phyloP scores from a whole-genome alignment of 1,140 invertebrate species.

The Atta cephalotes region DNA sequence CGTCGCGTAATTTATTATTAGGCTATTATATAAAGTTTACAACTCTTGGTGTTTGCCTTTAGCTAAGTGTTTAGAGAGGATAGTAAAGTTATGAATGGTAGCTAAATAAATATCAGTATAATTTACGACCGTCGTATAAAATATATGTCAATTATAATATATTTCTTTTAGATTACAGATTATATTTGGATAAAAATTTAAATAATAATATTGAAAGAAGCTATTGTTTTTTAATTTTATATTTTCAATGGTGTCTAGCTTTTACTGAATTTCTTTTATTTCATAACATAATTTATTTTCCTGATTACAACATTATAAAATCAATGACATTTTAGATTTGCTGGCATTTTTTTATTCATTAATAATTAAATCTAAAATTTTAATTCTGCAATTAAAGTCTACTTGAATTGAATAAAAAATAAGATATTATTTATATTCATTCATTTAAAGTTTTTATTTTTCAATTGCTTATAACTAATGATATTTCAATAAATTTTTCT shows the following conservation, averaged over 20 bases:
- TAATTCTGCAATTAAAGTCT: background rate
- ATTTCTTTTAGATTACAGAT: slow-evolving; percentile 2
- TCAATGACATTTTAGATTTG: too few species aligned
- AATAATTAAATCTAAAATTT: background rate
- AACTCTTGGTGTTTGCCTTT: slow-evolving; percentile 20
- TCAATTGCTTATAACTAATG: background rate
- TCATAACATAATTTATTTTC: too few species aligned
- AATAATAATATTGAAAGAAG: background rate
- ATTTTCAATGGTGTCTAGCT: too few species aligned
- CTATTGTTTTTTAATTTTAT: background rate
- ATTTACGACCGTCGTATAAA: background rate
- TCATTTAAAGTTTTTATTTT: background rate
- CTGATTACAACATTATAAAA: too few species aligned
- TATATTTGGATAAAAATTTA: background rate
- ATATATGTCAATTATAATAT: background rate
- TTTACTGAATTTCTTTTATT: too few species aligned
- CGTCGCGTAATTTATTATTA: slow-evolving; percentile 30
- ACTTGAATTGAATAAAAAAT: background rate
- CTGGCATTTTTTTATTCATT: background rate
- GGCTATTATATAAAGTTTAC: slow-evolving; percentile 29
- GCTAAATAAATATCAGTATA: background rate
- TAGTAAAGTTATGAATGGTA: background rate
- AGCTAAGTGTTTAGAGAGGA: background rate
- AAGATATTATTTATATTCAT: background rate
- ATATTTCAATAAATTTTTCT: background rate